These are phyloP conservation scores for Collichthys lucidus DNA, from an alignment of 2,113 vertebrate species.

Conservation along the genomic window DNA sequence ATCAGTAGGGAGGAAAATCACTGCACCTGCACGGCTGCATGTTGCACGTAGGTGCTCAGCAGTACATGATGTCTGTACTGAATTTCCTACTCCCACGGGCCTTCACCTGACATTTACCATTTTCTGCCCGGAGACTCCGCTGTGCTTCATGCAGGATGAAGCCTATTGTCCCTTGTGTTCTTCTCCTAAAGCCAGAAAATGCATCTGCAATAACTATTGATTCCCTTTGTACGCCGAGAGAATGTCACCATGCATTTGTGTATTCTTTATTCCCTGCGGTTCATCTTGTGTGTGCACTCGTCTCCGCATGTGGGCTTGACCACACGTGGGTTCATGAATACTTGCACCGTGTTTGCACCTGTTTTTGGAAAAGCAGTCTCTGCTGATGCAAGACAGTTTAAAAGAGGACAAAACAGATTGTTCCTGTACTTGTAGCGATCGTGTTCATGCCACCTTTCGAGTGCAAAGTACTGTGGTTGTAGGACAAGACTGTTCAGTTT, in stretches of 20 bases:
- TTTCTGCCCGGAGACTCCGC: constrained; percentile 57
- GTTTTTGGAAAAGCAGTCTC: constrained; percentile 24
- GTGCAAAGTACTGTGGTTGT: constrained; percentile 7
- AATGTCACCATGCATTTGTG: constrained; percentile 52
- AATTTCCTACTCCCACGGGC: constrained; percentile 41
- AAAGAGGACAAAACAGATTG: constrained; percentile 27
- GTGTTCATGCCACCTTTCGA: not conserved
- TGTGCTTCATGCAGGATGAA: constrained; percentile 37
- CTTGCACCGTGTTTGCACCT: constrained; percentile 47
- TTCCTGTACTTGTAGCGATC: constrained; percentile 8
- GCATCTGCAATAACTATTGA: constrained; percentile 68
- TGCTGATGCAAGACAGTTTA: constrained; percentile 34
- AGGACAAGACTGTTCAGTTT: not conserved
- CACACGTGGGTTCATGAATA: constrained; percentile 26
- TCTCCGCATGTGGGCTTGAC: not conserved
- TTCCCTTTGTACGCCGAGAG: constrained; percentile 42
- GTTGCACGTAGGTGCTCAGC: constrained; percentile 43
- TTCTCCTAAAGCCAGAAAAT: constrained; percentile 46
- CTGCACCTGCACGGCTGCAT: constrained; percentile 21
- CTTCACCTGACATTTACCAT: constrained; percentile 70
- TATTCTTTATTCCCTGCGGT: constrained; percentile 30
- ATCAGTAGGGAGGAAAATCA: constrained; percentile 26
- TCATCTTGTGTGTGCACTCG: constrained; percentile 10
- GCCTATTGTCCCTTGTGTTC: constrained; percentile 38
- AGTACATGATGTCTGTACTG: constrained; percentile 46